Conservation (phyloP, 2,113 vertebrate species). For the Seriola quinqueradiata region DNA sequence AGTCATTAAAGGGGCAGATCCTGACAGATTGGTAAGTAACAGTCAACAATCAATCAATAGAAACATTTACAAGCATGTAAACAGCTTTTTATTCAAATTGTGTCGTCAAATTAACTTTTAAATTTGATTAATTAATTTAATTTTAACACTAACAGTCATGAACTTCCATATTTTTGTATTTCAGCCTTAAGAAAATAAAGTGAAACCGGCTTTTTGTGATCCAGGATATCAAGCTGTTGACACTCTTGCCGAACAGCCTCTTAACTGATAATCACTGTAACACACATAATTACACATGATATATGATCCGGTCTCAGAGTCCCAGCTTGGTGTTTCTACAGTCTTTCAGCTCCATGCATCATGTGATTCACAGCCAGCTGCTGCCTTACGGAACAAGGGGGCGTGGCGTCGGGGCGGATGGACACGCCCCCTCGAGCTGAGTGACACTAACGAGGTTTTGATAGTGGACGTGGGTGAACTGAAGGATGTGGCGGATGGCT, state of each 20-base stretch:
- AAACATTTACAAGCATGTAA: too few relatives aligned
- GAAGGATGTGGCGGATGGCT: conserved; percentile 47
- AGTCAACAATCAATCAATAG: too few relatives aligned
- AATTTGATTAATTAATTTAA: background rate
- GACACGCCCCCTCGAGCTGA: conserved; percentile 36
- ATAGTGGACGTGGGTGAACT: conserved; percentile 22
- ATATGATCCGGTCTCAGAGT: conserved; percentile 24
- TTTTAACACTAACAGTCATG: background rate
- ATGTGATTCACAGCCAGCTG: conserved; percentile 2
- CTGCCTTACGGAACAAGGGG: conserved; percentile 28
- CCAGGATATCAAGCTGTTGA: background rate
- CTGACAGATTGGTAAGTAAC: too few relatives aligned
- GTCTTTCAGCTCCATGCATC: conserved; percentile 48
- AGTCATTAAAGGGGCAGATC: too few relatives aligned
- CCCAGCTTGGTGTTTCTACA: background rate
- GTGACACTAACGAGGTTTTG: conserved; percentile 61
- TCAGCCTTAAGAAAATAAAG: background rate
- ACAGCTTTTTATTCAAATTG: too few relatives aligned
- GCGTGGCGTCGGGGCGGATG: conserved; percentile 43
- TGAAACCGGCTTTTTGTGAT: background rate
- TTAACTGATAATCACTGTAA: conserved; percentile 19
- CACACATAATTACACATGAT: conserved; percentile 30
- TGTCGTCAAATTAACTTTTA: too few relatives aligned
- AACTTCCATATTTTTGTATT: background rate
- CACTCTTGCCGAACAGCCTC: conserved; percentile 7